Base-by-base conservation (phyloP, 2,113 vertebrate species). In the Lichenostomus cassidix region DNA sequence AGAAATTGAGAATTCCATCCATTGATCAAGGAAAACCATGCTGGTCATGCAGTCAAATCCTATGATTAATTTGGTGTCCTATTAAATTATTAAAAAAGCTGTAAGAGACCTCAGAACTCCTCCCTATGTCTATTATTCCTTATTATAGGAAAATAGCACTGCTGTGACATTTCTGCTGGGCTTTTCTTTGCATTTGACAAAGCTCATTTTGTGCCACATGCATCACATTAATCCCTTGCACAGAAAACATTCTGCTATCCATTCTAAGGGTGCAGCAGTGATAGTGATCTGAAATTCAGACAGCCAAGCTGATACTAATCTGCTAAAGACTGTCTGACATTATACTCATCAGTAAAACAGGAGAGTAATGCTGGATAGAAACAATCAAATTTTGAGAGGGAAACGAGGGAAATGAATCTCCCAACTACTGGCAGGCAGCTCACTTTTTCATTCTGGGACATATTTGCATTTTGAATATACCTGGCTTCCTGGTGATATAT, bases 391-490 rank as follows among this genome's bases (percentile, higher is more conserved):
- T 90, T 87, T 81, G 83, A 92, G 87, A 91, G 42, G 69, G 29
- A 87, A 94, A 89, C 11, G 21, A 85, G n/a, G 60, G 90, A 90
- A 96, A 93, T 91, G 53, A 89, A 86, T 94, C 86, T 95, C 68
- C 53, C 79, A 87, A 68, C 64, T 68, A 78, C 60, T 46, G 49
- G 47, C 52, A 95, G 90, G 88, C 88, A 95, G 90, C 76, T 94
- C 60, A 44, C 70, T 94, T 93, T 59, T 76, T 79, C 60, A 87
- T 95, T 95, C 78, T 64, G 52, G 53, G 82, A 53, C 42, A 60
- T 46, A 65, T 86, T 92, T 70, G 76, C 87, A 94, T 92, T 95
- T 94, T 65, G 82, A 95, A 87, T 87, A 95, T 79, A 87, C 52
- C 87, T 90, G 47, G 83, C 60, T 96, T 89, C 70, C 60, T 84